These are phyloP conservation scores for Pimephales promelas DNA, from an alignment of 2,113 vertebrate species.

Conservation along the genomic window DNA sequence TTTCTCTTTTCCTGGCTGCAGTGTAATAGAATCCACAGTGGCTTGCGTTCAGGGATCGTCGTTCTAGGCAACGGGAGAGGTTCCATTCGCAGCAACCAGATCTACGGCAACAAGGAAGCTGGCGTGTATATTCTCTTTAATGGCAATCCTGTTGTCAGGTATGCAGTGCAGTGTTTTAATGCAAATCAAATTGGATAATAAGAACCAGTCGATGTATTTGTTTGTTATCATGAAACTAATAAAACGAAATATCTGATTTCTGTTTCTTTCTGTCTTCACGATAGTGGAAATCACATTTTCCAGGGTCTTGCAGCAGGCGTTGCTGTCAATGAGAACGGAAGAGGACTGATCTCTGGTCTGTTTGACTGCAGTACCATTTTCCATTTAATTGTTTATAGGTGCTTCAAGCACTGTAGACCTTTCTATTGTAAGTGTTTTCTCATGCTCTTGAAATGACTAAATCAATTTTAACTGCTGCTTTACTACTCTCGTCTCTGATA, in stretches of 20 bases:
- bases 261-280: conserved; percentile 37
- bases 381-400: neutral
- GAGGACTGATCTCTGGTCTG: conserved; percentile 88
- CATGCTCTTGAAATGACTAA: neutral
- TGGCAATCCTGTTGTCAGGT: conserved; percentile 90
- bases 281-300: conserved; percentile 91
- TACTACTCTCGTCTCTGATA: conserved; percentile 54
- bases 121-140: conserved; percentile 92
- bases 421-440: neutral
- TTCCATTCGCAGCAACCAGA: conserved; percentile 88
- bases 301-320: conserved; percentile 90
- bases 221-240: neutral
- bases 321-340: conserved; percentile 90
- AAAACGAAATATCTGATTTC: neutral
- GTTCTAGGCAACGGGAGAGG: conserved; percentile 90
- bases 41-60: conserved; percentile 89
- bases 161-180: conserved; percentile 45
- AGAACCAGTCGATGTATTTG: neutral
- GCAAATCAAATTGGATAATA: neutral
- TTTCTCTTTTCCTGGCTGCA: conserved; percentile 61
- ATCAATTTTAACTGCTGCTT: neutral
- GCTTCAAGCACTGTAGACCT: neutral
- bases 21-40: conserved; percentile 93
- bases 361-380: neutral
- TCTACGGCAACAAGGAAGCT: conserved; percentile 93